Percentiles rank a stretch among this genome's conserved stretches.
These are phyloP conservation scores for Leucozona laternaria DNA, from an alignment of 2,888 invertebrate genomes.

Conservation along the genomic window DNA sequence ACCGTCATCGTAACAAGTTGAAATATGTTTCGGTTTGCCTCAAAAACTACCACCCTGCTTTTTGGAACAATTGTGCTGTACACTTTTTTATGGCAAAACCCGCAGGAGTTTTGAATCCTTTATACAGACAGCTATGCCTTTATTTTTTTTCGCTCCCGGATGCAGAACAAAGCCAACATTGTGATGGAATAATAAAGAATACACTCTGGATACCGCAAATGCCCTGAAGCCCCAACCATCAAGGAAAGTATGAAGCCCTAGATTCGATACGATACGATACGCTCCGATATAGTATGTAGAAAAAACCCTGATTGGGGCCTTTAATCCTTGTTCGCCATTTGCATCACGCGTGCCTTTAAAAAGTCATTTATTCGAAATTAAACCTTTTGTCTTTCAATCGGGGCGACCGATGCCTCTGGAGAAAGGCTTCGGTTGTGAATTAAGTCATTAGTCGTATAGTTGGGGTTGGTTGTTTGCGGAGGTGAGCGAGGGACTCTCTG, in stretches of 20 bases:
- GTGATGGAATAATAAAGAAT: slow-evolving; percentile 49
- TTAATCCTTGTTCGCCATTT: slow-evolving; percentile 50
- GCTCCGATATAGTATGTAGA: neutral
- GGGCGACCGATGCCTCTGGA: slow-evolving; percentile 45
- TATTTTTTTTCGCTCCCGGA: slow-evolving; percentile 8
- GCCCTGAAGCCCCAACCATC: neutral
- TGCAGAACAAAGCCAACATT: slow-evolving; percentile 48
- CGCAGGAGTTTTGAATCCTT: slow-evolving; percentile 20
- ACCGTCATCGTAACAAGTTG: slow-evolving; percentile 63
- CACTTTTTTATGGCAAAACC: slow-evolving; percentile 33
- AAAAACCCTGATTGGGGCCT: slow-evolving; percentile 24
- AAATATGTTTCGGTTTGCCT: slow-evolving; percentile 68
- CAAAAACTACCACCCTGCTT: slow-evolving; percentile 45
- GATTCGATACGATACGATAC: slow-evolving; percentile 14
- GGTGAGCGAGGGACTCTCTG: too few relatives aligned
- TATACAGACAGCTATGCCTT: neutral
- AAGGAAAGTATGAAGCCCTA: neutral
- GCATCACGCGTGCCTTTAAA: slow-evolving; percentile 59
- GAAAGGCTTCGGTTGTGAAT: slow-evolving; percentile 60
- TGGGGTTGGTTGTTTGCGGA: neutral
- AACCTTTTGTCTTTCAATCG: slow-evolving; percentile 70
- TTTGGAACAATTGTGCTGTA: slow-evolving; percentile 21
- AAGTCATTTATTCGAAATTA: slow-evolving; percentile 73
- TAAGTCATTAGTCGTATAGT: slow-evolving; percentile 66
- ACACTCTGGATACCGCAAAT: slow-evolving; percentile 10